phyloP scores from a whole-genome alignment of 2,888 invertebrate genomes.

The Ganaspis brasiliensis region DNA sequence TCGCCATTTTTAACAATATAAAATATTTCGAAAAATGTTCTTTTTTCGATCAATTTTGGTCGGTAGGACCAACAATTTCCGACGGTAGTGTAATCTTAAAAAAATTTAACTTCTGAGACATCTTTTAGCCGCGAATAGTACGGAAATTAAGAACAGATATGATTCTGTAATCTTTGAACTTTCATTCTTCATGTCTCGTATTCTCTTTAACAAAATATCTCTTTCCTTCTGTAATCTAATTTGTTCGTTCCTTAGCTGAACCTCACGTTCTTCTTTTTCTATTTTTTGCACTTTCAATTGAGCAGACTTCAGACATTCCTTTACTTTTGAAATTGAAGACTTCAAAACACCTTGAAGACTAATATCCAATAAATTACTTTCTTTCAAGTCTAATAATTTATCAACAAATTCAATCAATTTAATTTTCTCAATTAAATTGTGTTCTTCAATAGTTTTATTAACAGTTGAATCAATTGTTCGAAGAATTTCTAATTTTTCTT shows the following conservation, averaged over 20 bases:
- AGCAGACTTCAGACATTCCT: background rate
- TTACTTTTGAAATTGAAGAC: background rate
- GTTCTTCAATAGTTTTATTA: background rate
- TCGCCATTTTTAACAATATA: too few relatives aligned
- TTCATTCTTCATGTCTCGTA: background rate
- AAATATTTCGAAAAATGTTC: too few relatives aligned
- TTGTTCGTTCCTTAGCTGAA: background rate
- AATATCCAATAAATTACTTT: background rate
- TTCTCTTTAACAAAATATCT: background rate
- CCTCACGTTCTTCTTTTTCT: background rate
- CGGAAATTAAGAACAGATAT: too few relatives aligned
- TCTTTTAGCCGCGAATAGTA: too few relatives aligned
- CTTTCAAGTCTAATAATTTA: background rate
- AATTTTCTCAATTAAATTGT: background rate
- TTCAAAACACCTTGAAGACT: background rate
- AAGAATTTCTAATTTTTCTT: background rate
- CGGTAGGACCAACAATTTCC: too few relatives aligned
- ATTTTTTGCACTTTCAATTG: background rate
- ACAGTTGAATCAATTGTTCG: background rate
- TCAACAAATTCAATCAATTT: constrained; percentile 23
- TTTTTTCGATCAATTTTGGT: too few relatives aligned
- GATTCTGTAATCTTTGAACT: background rate
- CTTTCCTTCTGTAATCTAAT: background rate
- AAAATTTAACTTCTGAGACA: too few relatives aligned
- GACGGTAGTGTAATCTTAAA: too few relatives aligned